These are phyloP conservation scores for Ochropleura leucogaster DNA, from an alignment of 2,888 invertebrate species.

Conservation along the genomic window DNA sequence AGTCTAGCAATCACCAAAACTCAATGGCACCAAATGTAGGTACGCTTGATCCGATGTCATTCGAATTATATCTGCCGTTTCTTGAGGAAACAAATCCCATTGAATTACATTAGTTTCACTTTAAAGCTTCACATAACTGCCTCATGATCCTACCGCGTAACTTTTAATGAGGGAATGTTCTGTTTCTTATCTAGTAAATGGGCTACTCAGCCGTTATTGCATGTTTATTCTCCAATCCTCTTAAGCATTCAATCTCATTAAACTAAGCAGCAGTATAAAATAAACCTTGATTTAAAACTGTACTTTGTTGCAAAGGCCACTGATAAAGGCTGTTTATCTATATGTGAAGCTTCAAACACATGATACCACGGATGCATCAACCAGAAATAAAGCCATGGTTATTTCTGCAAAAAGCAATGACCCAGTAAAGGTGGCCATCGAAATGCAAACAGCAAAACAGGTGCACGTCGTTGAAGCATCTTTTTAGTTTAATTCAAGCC, in stretches of 20 bases:
- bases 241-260: conserved; percentile 47
- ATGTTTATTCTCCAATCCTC: conserved; percentile 45
- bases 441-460: conserved; percentile 65
- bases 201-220: conserved; percentile 29
- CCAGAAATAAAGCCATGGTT: conserved; percentile 74
- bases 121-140: conserved; percentile 17
- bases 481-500: conserved; percentile 73
- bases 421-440: conserved; percentile 72
- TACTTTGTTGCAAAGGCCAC: conserved; percentile 30
- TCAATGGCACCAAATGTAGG: conserved; percentile 57
- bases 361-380: conserved; percentile 65
- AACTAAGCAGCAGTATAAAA: conserved; percentile 29
- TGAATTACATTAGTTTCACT: conserved; percentile 31
- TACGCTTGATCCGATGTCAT: conserved; percentile 50
- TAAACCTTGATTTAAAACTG: conserved; percentile 46
- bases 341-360: conserved; percentile 21
- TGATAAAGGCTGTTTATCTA: conserved; percentile 53
- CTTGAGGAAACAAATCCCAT: conserved; percentile 21
- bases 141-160: conserved; percentile 9
- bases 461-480: conserved; percentile 69
- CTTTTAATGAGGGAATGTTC: conserved; percentile 32
- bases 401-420: conserved; percentile 73
- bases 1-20: conserved; percentile 70
- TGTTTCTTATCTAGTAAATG: conserved; percentile 45
- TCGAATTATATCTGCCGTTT: conserved; percentile 52